A percentile compares a stretch with the other conserved stretches of the same genome.
phyloP scores from a whole-genome alignment of 2,113 vertebrate species.

The Gnathonemus longibarbis region DNA sequence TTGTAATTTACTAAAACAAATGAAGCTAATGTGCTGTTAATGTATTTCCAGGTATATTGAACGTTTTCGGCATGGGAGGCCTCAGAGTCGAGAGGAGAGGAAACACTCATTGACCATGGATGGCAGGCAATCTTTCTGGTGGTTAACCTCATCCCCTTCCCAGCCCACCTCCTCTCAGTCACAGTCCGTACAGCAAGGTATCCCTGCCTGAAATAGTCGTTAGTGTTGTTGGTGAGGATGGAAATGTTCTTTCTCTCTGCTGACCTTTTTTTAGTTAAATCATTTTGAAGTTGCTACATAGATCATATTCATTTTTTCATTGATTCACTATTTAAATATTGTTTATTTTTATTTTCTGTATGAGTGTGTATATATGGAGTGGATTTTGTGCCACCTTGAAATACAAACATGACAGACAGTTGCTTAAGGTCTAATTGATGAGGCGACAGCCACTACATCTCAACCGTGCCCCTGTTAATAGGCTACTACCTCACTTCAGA shows the following conservation, averaged over 20 bases:
- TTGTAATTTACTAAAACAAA: neutral
- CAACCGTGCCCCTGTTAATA: neutral
- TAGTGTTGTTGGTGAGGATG: neutral
- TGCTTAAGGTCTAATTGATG: neutral
- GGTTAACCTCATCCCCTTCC: slow-evolving; percentile 51
- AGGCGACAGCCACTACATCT: neutral
- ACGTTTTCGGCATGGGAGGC: slow-evolving; percentile 71
- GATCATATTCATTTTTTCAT: neutral
- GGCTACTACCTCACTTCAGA: too few relatives aligned
- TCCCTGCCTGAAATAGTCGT: neutral
- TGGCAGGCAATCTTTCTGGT: slow-evolving; percentile 66
- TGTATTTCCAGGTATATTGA: slow-evolving; percentile 64
- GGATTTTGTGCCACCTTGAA: neutral
- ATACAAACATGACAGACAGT: neutral
- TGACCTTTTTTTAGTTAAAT: neutral
- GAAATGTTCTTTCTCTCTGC: neutral
- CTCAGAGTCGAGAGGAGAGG: slow-evolving; percentile 69
- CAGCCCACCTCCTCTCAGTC: slow-evolving; percentile 44
- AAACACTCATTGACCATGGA: slow-evolving; percentile 27
- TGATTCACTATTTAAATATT: neutral
- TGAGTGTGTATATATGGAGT: neutral
- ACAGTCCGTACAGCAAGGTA: slow-evolving; percentile 35
- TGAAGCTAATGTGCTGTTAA: neutral
- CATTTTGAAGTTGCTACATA: neutral
- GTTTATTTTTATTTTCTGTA: neutral